Percentiles rank a stretch among this genome's conserved stretches.
These are phyloP conservation scores for Pediacus dermestoides DNA, from an alignment of 2,888 invertebrate genomes.

Conservation along the genomic window DNA sequence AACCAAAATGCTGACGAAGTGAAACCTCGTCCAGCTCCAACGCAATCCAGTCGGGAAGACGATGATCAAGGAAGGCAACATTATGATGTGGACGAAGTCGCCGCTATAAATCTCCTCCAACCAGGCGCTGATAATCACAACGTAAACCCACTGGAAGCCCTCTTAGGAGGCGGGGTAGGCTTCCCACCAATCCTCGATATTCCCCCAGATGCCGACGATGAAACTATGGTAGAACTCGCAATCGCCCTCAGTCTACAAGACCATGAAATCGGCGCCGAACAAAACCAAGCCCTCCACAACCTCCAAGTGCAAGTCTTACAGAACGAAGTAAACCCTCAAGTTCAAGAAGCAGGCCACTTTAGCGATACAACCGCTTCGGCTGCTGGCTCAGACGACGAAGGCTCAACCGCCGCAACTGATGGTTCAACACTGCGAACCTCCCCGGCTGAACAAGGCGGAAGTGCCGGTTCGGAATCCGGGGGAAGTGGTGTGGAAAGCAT, in stretches of 20 bases:
- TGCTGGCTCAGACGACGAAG: constrained; percentile 90
- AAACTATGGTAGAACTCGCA: constrained; percentile 94
- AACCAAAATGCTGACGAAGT: constrained; percentile 13
- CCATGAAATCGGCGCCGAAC: constrained; percentile 59
- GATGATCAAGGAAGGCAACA: constrained; percentile 25
- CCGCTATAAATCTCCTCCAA: constrained; percentile 41
- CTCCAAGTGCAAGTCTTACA: constrained; percentile 46
- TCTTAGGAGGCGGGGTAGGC: constrained; percentile 53
- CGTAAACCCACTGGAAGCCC: constrained; percentile 51
- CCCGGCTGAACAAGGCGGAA: constrained; percentile 67
- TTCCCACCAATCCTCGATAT: constrained; percentile 82
- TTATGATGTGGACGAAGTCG: constrained; percentile 41
- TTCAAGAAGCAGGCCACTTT: constrained; percentile 60
- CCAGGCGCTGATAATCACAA: constrained; percentile 31
- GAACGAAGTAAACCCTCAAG: constrained; percentile 26
- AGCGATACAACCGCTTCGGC: constrained; percentile 83
- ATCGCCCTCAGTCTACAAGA: constrained; percentile 92
- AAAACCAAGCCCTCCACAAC: constrained; percentile 45
- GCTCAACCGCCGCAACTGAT: constrained; percentile 89
- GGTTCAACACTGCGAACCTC: constrained; percentile 87
- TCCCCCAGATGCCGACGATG: constrained; percentile 94
- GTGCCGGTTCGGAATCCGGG: constrained; percentile 80
- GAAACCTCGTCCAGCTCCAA: constrained; percentile 19
- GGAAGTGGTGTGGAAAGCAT: constrained; percentile 91
- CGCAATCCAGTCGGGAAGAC: constrained; percentile 32